Evolutionary conservation across 2,113 vertebrate genomes (phyloP).

Genomic region (Perca flavescens): DNA sequence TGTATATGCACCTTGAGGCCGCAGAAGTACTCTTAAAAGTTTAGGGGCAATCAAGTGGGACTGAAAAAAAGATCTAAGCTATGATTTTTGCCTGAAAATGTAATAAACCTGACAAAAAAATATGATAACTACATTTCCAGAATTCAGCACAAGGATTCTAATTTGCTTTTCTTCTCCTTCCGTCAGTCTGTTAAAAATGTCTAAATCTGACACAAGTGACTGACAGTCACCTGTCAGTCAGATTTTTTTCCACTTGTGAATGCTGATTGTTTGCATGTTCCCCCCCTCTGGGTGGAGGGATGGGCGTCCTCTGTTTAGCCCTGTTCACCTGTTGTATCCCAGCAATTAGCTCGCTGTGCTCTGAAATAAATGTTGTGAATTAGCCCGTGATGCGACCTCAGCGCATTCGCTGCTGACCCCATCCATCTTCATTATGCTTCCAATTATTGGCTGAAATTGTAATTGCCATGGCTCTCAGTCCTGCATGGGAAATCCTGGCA

Average conservation of each 20-base stretch:
- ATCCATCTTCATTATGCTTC: constrained; percentile 76
- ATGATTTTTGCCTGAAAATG: no score
- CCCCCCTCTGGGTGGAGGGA: neutral
- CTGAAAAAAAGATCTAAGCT: no score
- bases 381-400: constrained; percentile 58
- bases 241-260: neutral
- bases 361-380: constrained; percentile 63
- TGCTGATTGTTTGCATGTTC: constrained; percentile 17
- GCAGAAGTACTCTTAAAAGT: no score
- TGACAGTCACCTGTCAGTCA: no score
- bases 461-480: constrained; percentile 68
- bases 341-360: constrained; percentile 34
- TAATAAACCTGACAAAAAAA: no score
- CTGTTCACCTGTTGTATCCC: constrained; percentile 63
- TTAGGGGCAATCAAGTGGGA: no score
- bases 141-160: no score
- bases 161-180: no score
- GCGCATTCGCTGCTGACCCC: constrained; percentile 59
- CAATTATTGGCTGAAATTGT: constrained; percentile 69
- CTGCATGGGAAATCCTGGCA: constrained; percentile 69
- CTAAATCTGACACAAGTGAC: no score
- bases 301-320: constrained; percentile 3
- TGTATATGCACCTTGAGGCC: no score
- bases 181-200: no score
- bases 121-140: no score